These are phyloP conservation scores for Lepus europaeus DNA, from an alignment of 2,113 vertebrate genomes.

Conservation along the genomic window DNA sequence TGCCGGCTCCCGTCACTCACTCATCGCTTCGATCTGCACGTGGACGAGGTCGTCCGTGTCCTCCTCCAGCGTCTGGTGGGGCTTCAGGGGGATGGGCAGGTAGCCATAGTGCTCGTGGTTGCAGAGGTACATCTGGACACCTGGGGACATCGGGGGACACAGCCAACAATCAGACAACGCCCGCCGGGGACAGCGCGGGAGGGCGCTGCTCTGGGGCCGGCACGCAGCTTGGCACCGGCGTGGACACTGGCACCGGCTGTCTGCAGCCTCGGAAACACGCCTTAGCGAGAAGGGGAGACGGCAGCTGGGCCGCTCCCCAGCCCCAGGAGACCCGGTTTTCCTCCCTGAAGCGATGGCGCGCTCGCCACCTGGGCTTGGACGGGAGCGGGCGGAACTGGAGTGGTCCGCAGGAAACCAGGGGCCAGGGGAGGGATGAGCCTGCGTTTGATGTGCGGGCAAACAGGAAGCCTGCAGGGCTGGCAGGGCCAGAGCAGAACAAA, in stretches of 20 bases:
- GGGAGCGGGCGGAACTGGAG: constrained; percentile 61
- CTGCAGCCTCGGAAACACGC: too few species aligned
- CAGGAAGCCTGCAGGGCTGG: constrained; percentile 38
- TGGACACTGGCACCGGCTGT: too few species aligned
- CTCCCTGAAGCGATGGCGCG: constrained; percentile 54
- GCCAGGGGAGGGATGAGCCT: constrained; percentile 48
- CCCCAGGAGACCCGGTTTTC: constrained; percentile 77
- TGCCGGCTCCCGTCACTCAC: constrained; percentile 88
- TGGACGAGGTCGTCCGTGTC: constrained; percentile 95
- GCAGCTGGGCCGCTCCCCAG: constrained; percentile 22
- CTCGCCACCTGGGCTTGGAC: constrained; percentile 29
- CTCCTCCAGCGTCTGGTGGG: constrained; percentile 93
- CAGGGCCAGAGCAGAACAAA: constrained; percentile 57
- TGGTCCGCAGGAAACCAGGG: constrained; percentile 74
- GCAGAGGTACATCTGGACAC: constrained; percentile 96
- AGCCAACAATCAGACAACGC: constrained; percentile 46
- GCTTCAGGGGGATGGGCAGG: constrained; percentile 95
- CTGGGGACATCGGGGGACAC: constrained; percentile 77
- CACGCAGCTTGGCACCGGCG: not conserved
- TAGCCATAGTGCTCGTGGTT: constrained; percentile 97
- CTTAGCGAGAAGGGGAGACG: too few species aligned
- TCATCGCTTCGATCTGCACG: constrained; percentile 95
- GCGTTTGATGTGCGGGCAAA: constrained; percentile 70
- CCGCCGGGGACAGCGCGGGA: not conserved
- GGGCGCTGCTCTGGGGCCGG: not conserved